Conservation (phyloP, 2,888 invertebrate species). For the Blomia tropicalis region DNA sequence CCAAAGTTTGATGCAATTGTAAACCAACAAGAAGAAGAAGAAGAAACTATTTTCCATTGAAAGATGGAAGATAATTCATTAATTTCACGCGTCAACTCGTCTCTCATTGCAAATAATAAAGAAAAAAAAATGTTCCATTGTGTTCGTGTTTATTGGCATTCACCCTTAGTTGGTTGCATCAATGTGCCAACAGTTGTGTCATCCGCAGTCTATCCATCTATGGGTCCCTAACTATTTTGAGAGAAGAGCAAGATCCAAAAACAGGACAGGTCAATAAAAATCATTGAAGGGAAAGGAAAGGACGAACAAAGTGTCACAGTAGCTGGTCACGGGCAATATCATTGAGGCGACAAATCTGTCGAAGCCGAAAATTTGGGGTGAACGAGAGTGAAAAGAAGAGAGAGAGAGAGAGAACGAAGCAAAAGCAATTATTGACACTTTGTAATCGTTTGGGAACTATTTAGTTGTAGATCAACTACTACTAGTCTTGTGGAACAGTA, state of each 20-base stretch:
- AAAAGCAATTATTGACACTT: background rate
- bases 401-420: background rate
- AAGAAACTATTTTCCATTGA: background rate
- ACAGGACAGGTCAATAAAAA: background rate
- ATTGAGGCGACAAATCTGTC: background rate
- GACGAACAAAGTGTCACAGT: background rate
- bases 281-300: background rate
- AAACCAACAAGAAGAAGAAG: too few species aligned
- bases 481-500: too few species aligned
- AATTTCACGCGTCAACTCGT: slow-evolving; percentile 18
- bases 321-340: background rate
- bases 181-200: background rate
- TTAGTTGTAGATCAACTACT: too few species aligned
- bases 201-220: too few species aligned
- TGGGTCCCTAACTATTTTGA: too few species aligned
- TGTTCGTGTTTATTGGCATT: too few species aligned
- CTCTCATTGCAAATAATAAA: background rate
- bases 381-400: background rate
- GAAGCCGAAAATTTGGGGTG: background rate
- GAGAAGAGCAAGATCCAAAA: background rate
- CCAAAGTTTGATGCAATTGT: too few species aligned
- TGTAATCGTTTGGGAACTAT: too few species aligned
- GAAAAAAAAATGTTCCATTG: background rate
- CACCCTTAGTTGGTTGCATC: background rate
- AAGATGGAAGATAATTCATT: slow-evolving; percentile 19